Base-by-base conservation (phyloP, 2,888 invertebrate genomes). In the Spialia ferax region DNA sequence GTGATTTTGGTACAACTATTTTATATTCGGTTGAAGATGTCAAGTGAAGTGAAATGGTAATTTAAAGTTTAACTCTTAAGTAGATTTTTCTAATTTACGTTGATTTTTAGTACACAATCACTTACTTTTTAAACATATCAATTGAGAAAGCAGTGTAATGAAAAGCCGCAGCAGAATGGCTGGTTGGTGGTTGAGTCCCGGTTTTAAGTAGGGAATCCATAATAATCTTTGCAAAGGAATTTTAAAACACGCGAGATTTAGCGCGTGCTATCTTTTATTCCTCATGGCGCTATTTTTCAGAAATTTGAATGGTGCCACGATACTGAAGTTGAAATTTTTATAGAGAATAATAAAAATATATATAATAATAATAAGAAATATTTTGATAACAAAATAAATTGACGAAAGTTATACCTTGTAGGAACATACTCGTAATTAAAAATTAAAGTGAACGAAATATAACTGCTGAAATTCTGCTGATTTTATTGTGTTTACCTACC, bases 121-220 rank as follows among this genome's bases (percentile, higher is more conserved):
- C 3, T 48, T 48, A 48, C 18, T 20, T 10, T 48, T 22, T 20
- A 5, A 1, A 10, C 8, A 50, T 50, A 11, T n/a, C 23, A 23
- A 23, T 23, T 4, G 6, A 57, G 57, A 57, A 56, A 50, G 18
- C 48, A 18, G 29, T 57, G 29, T 32, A 15, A 48, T 45, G 48
- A 63, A 63, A 52, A 45, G 23, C 20, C 23, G 23, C 38, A 64
- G 32, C 45, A 22, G 48, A 64, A n/a, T n/a, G n/a, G n/a, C n/a
- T n/a, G n/a, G n/a, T 64, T 63, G 45, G 18, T 50, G 32, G 56
- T 50, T 48, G 29, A 57, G 48, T 45, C 55, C 55, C 48, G 29
- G 56, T 48, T 22, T 42, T 23, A 52, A 52, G 29, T 32, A 64
- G 35, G 42, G 57, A 65, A 65, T 59, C 65, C 59, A 23, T 64